phyloP scores from a whole-genome alignment of 2,888 invertebrate genomes.

The Ichneumoninae sp. region DNA sequence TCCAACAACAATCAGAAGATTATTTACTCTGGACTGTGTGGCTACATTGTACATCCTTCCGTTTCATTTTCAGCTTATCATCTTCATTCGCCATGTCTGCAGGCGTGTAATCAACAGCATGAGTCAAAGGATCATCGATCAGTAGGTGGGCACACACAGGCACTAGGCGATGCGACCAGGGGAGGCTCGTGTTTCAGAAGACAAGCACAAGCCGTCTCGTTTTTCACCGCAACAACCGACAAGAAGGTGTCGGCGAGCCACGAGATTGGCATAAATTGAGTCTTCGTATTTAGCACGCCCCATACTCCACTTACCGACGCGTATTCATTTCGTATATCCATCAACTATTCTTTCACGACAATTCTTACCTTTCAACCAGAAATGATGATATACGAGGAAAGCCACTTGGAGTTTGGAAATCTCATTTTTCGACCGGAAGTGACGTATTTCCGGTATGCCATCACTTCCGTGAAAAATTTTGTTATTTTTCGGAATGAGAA shows the following conservation, averaged over 20 bases:
- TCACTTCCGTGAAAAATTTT: too few relatives aligned
- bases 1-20: neutral
- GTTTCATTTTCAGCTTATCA: neutral
- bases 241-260: neutral
- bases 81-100: neutral
- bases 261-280: neutral
- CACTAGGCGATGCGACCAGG: neutral
- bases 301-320: neutral
- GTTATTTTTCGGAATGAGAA: too few relatives aligned
- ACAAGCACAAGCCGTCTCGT: neutral
- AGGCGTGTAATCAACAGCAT: neutral
- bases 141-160: neutral
- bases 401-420: too few relatives aligned
- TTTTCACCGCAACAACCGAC: constrained; percentile 38
- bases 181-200: constrained; percentile 1
- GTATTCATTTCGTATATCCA: neutral
- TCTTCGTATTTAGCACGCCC: neutral
- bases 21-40: neutral
- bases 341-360: neutral
- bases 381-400: neutral
- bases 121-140: neutral
- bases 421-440: too few relatives aligned
- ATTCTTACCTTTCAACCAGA: neutral
- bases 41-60: neutral
- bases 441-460: too few relatives aligned